A percentile compares a stretch with the other conserved stretches of the same genome.
Conservation (phyloP, 2,113 vertebrate genomes). For the Equus quagga region DNA sequence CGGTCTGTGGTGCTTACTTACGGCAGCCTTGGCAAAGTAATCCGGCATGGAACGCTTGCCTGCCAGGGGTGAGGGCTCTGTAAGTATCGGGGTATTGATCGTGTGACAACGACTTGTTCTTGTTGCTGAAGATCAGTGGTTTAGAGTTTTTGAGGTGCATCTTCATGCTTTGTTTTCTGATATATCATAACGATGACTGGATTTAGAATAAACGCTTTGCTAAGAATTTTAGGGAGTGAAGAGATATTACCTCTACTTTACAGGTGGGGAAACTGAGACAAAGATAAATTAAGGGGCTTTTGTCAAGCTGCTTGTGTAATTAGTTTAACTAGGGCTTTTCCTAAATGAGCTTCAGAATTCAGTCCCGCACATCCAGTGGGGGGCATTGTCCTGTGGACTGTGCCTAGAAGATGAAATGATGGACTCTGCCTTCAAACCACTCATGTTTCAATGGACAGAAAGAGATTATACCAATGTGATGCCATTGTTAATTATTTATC, state of each 20-base stretch:
- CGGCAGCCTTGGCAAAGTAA: neutral
- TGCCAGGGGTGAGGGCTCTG: neutral
- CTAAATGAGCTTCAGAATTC: neutral
- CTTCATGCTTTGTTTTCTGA: neutral
- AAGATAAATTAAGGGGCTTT: neutral
- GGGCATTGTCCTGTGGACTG: neutral
- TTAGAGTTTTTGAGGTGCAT: neutral
- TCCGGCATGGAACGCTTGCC: neutral
- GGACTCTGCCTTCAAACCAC: neutral
- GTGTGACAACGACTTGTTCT: neutral
- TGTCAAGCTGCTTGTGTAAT: neutral
- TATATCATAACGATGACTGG: neutral
- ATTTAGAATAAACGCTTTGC: neutral
- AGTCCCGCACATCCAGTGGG: neutral
- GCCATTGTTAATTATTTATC: neutral
- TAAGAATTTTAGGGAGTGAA: neutral
- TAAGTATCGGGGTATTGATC: neutral
- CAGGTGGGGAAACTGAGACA: neutral
- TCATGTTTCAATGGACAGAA: neutral
- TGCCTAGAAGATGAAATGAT: neutral
- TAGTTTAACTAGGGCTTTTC: neutral
- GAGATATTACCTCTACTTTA: neutral
- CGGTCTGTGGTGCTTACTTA: neutral
- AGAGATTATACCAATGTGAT: neutral
- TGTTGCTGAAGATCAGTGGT: neutral